Evolutionary conservation across 2,113 vertebrate species (phyloP).

Genomic region (Ceyx melanurus): DNA sequence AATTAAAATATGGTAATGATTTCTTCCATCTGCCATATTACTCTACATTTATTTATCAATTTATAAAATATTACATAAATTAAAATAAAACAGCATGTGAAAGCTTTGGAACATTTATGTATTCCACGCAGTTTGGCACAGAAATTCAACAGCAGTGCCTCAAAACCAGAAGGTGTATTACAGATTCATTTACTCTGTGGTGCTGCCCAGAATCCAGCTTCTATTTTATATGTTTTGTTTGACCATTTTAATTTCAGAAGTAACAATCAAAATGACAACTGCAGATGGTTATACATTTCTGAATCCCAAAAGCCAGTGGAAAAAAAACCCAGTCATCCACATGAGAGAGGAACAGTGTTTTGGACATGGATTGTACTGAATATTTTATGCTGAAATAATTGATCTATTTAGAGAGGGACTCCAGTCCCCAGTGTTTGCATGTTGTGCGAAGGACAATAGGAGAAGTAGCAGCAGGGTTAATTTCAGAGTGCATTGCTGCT

Average conservation of each 20-base stretch:
- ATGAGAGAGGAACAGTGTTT: neutral
- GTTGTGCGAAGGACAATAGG: rapidly evolving
- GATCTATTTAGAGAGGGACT: neutral
- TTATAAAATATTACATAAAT: neutral
- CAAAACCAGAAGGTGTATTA: neutral
- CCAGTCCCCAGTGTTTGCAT: neutral
- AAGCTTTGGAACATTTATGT: neutral
- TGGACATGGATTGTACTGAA: neutral
- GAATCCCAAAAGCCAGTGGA: neutral
- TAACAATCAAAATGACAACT: neutral
- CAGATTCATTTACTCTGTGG: rapidly evolving
- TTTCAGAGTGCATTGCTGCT: neutral
- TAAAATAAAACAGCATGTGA: neutral
- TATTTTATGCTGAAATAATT: neutral
- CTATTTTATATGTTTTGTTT: neutral
- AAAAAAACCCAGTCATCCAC: neutral
- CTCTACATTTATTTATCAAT: neutral
- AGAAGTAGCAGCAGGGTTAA: neutral
- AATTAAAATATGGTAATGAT: neutral
- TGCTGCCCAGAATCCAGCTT: neutral
- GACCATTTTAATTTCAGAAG: neutral
- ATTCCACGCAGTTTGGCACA: neutral
- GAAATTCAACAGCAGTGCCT: neutral
- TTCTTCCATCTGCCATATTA: neutral
- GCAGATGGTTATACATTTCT: neutral